Conservation (phyloP, 2,888 invertebrate genomes). For the Zelleria hepariella region DNA sequence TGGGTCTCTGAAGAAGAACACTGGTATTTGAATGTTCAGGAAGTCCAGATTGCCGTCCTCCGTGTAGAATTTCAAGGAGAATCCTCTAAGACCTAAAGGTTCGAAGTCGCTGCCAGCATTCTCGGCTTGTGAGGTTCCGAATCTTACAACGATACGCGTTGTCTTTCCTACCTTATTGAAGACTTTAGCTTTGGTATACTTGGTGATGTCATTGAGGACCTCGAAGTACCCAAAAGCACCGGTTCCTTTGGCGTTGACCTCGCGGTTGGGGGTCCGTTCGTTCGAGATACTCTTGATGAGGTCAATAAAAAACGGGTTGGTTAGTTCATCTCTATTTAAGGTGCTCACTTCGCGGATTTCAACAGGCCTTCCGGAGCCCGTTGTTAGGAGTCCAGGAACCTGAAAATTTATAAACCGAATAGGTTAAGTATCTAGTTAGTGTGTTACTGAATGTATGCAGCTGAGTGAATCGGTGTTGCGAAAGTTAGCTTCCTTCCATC, state of each 20-base stretch:
- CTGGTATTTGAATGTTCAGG: constrained; percentile 86
- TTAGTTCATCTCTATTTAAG: constrained; percentile 79
- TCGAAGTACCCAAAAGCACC: constrained; percentile 85
- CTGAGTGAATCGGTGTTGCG: too few relatives aligned
- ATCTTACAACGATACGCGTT: constrained; percentile 65
- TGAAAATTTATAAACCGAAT: too few relatives aligned
- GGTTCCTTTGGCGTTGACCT: constrained; percentile 91
- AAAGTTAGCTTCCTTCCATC: too few relatives aligned
- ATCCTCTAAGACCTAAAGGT: constrained; percentile 61
- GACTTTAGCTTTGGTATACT: constrained; percentile 65
- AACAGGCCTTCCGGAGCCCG: constrained; percentile 80
- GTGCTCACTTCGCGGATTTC: constrained; percentile 77
- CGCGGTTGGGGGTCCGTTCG: constrained; percentile 90
- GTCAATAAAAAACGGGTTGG: constrained; percentile 80
- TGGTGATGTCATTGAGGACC: constrained; percentile 79
- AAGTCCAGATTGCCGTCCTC: constrained; percentile 88
- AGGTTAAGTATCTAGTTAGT: too few relatives aligned
- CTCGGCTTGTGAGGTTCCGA: constrained; percentile 74
- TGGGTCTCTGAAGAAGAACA: constrained; percentile 88
- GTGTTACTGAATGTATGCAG: too few relatives aligned
- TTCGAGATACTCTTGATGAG: constrained; percentile 81
- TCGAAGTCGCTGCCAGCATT: constrained; percentile 74
- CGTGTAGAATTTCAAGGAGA: constrained; percentile 88
- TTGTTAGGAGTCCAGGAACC: constrained; percentile 57
- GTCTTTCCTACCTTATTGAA: constrained; percentile 66